These are phyloP conservation scores for Tragopan temminckii DNA, from an alignment of 2,797 vertebrate genomes.

Conservation along the genomic window DNA sequence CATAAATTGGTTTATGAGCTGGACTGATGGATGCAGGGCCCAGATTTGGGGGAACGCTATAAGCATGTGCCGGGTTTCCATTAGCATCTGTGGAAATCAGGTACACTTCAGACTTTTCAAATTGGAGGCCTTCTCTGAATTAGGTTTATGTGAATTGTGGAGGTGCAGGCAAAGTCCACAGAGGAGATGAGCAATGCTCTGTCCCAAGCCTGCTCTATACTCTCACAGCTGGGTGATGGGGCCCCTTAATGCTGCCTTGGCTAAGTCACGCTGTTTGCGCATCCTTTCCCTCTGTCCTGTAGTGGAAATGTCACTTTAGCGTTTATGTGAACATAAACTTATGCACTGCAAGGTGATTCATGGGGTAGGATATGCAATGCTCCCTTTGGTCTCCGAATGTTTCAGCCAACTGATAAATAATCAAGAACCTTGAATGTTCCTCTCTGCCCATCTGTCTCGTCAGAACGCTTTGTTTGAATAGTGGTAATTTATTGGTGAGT, in stretches of 20 bases:
- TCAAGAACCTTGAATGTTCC: slow-evolving; percentile 31
- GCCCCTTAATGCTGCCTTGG: not conserved
- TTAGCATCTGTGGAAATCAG: not conserved
- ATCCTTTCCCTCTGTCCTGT: not conserved
- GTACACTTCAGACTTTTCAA: not conserved
- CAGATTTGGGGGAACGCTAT: not conserved
- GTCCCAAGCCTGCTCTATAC: not conserved
- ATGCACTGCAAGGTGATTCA: not conserved
- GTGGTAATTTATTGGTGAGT: slow-evolving; percentile 36
- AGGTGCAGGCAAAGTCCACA: not conserved
- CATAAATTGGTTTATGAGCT: not conserved
- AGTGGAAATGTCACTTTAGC: not conserved
- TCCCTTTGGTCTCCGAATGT: not conserved
- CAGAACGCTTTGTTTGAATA: not conserved
- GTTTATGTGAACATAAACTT: not conserved
- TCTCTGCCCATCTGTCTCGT: slow-evolving; percentile 47
- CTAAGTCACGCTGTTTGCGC: not conserved
- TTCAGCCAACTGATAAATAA: slow-evolving; percentile 56
- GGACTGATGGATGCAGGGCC: not conserved
- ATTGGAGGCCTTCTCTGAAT: no score
- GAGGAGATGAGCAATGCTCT: not conserved
- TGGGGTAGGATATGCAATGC: not conserved
- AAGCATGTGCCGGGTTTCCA: not conserved
- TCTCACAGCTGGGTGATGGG: not conserved
- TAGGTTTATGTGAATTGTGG: not conserved